Evolutionary conservation across 2,113 vertebrate species (phyloP).

Genomic region (Channa argus): DNA sequence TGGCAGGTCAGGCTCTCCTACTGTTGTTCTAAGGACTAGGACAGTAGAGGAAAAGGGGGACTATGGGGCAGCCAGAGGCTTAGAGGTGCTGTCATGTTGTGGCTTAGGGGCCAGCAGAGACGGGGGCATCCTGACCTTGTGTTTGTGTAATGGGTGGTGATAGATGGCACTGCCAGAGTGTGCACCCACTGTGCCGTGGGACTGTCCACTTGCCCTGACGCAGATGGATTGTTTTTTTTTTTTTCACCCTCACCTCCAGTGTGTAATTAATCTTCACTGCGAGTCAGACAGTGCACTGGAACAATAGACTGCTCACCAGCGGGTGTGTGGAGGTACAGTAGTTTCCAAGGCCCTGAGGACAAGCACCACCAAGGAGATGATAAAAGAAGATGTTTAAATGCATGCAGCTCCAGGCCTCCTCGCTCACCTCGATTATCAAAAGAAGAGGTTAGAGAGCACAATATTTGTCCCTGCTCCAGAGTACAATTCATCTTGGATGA

Average conservation of each 20-base stretch:
- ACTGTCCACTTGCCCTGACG: slow-evolving; percentile 77
- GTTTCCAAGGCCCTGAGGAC: slow-evolving; percentile 62
- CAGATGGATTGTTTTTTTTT: slow-evolving; percentile 83
- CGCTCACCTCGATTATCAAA: slow-evolving; percentile 69
- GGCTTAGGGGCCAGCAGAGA: slow-evolving; percentile 23
- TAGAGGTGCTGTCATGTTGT: slow-evolving; percentile 28
- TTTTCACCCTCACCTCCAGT: slow-evolving; percentile 72
- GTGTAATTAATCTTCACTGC: slow-evolving; percentile 79
- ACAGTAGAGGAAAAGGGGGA: slow-evolving; percentile 15
- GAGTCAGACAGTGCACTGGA: slow-evolving; percentile 45
- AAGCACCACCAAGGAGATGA: slow-evolving; percentile 59
- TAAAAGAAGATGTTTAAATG: slow-evolving; percentile 79
- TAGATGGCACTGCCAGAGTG: slow-evolving; percentile 76
- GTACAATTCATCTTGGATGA: slow-evolving; percentile 70
- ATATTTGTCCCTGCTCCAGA: slow-evolving; percentile 69
- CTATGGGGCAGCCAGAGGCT: slow-evolving; percentile 41
- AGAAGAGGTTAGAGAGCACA: slow-evolving; percentile 48
- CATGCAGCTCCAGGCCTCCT: slow-evolving; percentile 45
- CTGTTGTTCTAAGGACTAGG: slow-evolving; percentile 14
- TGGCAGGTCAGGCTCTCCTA: background rate
- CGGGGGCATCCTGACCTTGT: slow-evolving; percentile 78
- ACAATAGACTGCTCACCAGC: slow-evolving; percentile 44
- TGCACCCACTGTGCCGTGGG: slow-evolving; percentile 65
- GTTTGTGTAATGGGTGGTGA: slow-evolving; percentile 80
- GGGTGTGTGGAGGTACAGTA: slow-evolving; percentile 37